Evolutionary conservation across 2,888 invertebrate genomes (phyloP).

Genomic region (Poecilobothrus nobilitatus): DNA sequence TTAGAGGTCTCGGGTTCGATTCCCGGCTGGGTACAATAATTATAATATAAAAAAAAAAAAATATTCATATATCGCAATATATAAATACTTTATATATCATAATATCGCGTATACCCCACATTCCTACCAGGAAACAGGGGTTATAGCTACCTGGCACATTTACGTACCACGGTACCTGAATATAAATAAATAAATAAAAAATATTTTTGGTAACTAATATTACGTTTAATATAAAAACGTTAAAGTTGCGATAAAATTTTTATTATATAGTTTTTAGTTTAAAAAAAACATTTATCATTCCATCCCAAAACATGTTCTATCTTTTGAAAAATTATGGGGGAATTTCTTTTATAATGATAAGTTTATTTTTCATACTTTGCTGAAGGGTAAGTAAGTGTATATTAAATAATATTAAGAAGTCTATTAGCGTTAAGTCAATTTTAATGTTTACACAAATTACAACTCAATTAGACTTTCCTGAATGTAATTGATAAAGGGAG

Average conservation of each 20-base stretch:
- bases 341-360: not conserved
- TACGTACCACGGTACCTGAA: too few relatives aligned
- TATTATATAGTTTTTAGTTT: too few relatives aligned
- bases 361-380: not conserved
- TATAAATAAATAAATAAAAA: too few relatives aligned
- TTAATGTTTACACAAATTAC: slow-evolving; percentile 30
- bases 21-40: too few relatives aligned
- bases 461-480: slow-evolving; percentile 27
- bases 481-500: not conserved
- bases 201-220: not conserved
- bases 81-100: too few relatives aligned
- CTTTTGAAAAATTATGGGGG: not conserved
- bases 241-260: too few relatives aligned
- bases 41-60: too few relatives aligned
- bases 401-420: slow-evolving; percentile 7
- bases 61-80: too few relatives aligned
- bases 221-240: not conserved
- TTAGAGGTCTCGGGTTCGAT: too few relatives aligned
- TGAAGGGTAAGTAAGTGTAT: slow-evolving; percentile 4
- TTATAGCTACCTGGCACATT: too few relatives aligned
- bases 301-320: not conserved
- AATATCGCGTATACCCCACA: too few relatives aligned
- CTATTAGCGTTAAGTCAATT: slow-evolving; percentile 30
- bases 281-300: not conserved
- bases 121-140: too few relatives aligned